Conservation (phyloP, 2,888 invertebrate genomes). For the Drosophila picticornis region DNA sequence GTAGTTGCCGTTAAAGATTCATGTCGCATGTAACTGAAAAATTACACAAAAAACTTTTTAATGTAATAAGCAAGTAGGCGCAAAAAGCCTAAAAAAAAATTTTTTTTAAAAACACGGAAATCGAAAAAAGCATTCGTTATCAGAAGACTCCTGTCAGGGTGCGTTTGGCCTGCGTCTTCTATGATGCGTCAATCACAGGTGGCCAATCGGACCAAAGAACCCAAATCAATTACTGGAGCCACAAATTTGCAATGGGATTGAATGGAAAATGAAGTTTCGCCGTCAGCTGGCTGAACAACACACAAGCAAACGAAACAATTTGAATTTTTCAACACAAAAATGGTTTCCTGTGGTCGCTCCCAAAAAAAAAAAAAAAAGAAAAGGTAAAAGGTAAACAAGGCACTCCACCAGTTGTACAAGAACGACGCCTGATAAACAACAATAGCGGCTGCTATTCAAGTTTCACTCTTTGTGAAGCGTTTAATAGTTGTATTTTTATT, state of each 20-base stretch:
- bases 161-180: neutral
- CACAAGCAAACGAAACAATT: slow-evolving; percentile 31
- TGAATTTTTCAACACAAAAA: slow-evolving; percentile 70
- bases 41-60: slow-evolving; percentile 56
- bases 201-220: slow-evolving; percentile 33
- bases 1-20: slow-evolving; percentile 62
- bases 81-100: neutral
- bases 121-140: slow-evolving; percentile 61
- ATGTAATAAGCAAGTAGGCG: slow-evolving; percentile 31
- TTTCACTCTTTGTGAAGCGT: slow-evolving; percentile 20
- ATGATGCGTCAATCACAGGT: slow-evolving; percentile 74
- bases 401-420: slow-evolving; percentile 12
- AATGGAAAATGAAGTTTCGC: slow-evolving; percentile 62
- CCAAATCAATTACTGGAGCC: slow-evolving; percentile 71
- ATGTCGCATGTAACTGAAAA: slow-evolving; percentile 68
- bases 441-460: slow-evolving; percentile 39
- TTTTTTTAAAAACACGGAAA: slow-evolving; percentile 46
- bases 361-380: neutral
- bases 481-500: slow-evolving; percentile 27
- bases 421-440: slow-evolving; percentile 36
- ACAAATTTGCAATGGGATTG: slow-evolving; percentile 25
- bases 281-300: slow-evolving; percentile 49
- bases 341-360: slow-evolving; percentile 46
- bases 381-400: slow-evolving; percentile 67
- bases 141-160: neutral